phyloP scores from a whole-genome alignment of 2,113 vertebrate genomes.

The Austrofundulus limnaeus region DNA sequence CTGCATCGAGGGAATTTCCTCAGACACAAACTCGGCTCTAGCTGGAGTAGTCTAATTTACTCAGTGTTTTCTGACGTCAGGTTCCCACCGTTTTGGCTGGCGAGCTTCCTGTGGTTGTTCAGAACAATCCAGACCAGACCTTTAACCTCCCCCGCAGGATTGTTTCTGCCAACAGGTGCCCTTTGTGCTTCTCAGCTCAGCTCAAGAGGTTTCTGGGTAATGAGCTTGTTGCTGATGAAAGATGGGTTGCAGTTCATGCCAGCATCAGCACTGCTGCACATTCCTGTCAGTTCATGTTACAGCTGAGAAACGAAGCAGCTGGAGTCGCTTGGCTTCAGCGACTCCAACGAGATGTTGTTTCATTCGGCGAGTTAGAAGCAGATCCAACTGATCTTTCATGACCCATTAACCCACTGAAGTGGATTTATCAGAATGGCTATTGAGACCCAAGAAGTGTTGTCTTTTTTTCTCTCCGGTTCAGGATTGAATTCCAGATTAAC shows the following conservation, averaged over 20 bases:
- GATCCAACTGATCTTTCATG: slow-evolving; percentile 18
- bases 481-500: not conserved
- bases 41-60: not conserved
- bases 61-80: not conserved
- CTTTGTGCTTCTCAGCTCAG: slow-evolving; percentile 22
- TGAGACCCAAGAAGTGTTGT: slow-evolving; percentile 2
- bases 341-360: slow-evolving; percentile 59
- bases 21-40: not conserved
- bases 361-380: slow-evolving; percentile 37
- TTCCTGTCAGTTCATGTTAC: slow-evolving; percentile 67
- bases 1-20: slow-evolving; percentile 17
- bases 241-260: slow-evolving; percentile 50
- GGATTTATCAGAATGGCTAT: slow-evolving; percentile 6
- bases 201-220: slow-evolving; percentile 58
- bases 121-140: slow-evolving; percentile 26
- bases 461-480: not conserved
- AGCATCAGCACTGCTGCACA: slow-evolving; percentile 43
- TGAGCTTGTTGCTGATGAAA: slow-evolving; percentile 67
- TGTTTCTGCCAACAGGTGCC: slow-evolving; percentile 6
- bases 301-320: slow-evolving; percentile 61
- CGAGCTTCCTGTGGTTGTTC: slow-evolving; percentile 3
- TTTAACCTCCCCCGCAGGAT: slow-evolving; percentile 33
- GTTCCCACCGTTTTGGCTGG: not conserved
- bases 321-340: slow-evolving; percentile 52
- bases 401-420: slow-evolving; percentile 4